phyloP scores from a whole-genome alignment of 2,113 vertebrate genomes.

The Panurus biarmicus region DNA sequence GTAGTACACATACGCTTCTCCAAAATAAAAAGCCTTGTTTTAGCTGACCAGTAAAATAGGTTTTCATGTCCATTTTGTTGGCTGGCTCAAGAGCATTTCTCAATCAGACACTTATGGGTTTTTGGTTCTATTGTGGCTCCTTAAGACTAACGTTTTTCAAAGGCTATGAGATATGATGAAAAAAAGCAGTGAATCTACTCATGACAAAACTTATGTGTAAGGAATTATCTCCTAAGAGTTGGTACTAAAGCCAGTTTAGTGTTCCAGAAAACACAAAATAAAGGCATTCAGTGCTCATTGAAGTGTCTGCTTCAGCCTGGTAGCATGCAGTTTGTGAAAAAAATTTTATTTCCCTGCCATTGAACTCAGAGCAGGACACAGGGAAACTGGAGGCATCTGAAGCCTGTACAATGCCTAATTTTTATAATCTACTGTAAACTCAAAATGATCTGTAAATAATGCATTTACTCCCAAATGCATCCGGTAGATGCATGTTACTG shows the following conservation, averaged over 20 bases:
- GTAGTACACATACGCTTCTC: background rate
- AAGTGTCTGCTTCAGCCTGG: background rate
- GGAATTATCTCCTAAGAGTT: background rate
- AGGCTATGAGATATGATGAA: background rate
- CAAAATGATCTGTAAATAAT: background rate
- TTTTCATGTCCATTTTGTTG: background rate
- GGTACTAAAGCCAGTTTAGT: background rate
- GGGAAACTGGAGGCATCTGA: background rate
- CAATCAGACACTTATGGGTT: rapidly evolving
- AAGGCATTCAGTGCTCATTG: background rate
- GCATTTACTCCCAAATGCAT: background rate
- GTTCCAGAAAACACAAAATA: background rate
- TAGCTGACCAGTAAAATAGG: background rate
- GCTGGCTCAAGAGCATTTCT: background rate
- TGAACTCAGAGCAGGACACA: background rate
- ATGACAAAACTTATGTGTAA: background rate
- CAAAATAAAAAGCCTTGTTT: background rate
- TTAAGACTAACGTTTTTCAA: background rate
- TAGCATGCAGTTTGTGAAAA: background rate
- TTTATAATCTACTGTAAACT: background rate
- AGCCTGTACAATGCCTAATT: background rate
- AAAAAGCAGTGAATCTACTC: background rate
- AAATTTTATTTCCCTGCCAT: background rate
- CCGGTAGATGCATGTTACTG: background rate
- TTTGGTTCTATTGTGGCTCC: background rate